Percentiles rank a stretch among this genome's conserved stretches.
These are phyloP conservation scores for Drosophila macrospina DNA, from an alignment of 2,888 invertebrate genomes.

Conservation along the genomic window DNA sequence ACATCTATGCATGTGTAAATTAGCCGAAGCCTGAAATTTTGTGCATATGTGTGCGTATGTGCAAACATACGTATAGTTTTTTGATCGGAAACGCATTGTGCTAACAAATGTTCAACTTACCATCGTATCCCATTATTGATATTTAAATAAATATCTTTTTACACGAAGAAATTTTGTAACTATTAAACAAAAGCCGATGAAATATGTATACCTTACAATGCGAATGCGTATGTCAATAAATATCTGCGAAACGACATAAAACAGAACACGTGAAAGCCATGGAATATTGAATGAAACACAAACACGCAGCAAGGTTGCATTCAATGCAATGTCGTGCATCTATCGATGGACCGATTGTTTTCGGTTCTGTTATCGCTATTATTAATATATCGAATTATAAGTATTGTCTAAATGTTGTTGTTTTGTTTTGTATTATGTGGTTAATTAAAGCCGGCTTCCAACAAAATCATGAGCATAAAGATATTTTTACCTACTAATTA, in stretches of 20 bases:
- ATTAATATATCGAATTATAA: conserved; percentile 10
- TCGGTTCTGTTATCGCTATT: conserved; percentile 2
- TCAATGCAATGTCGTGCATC: not conserved
- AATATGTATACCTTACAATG: conserved; percentile 67
- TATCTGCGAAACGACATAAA: conserved; percentile 65
- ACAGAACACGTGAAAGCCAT: conserved; percentile 67
- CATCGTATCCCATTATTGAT: conserved; percentile 66
- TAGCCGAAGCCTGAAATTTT: conserved; percentile 34
- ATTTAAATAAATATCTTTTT: conserved; percentile 34
- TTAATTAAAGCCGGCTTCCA: conserved; percentile 3
- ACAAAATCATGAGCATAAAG: conserved; percentile 79
- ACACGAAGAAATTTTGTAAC: conserved; percentile 48
- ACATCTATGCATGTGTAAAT: conserved; percentile 34
- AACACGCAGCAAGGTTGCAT: conserved; percentile 26
- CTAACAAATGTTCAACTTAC: conserved; percentile 44
- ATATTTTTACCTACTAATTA: conserved; percentile 81
- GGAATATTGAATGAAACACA: conserved; percentile 56
- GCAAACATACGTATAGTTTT: not conserved
- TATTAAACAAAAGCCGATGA: conserved; percentile 59
- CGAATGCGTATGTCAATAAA: conserved; percentile 63
- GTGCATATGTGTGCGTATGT: conserved; percentile 1
- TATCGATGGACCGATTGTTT: conserved; percentile 32
- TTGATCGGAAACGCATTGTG: not conserved
- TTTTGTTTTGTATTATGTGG: conserved; percentile 32
- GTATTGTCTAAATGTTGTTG: conserved; percentile 24